phyloP scores from a whole-genome alignment of 2,113 vertebrate genomes.

The Actenoides lindsayi region DNA sequence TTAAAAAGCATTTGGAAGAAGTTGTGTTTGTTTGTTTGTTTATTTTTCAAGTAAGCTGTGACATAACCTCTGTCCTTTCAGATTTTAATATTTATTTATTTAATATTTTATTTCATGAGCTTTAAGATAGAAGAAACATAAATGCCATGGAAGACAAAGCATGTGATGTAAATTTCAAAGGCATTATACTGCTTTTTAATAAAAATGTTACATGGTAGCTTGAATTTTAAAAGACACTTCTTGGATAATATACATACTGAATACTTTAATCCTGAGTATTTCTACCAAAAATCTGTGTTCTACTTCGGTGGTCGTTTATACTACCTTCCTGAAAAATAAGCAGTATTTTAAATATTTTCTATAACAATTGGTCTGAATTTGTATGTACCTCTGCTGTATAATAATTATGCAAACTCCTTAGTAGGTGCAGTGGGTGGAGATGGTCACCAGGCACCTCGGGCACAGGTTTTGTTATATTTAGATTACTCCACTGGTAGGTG shows the following conservation, averaged over 20 bases:
- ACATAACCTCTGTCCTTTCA: not conserved
- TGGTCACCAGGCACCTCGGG: not conserved
- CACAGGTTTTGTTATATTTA: not conserved
- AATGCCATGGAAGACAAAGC: not conserved
- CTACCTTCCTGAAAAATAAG: not conserved
- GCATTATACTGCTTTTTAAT: not conserved
- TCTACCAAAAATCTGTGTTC: not conserved
- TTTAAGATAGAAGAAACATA: not conserved
- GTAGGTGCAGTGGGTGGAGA: not conserved
- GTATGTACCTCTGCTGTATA: not conserved
- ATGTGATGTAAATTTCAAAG: not conserved
- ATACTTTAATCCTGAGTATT: not conserved
- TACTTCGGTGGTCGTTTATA: not conserved
- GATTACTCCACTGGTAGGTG: not conserved
- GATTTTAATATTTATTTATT: not conserved
- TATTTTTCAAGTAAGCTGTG: not conserved
- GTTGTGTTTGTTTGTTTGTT: not conserved
- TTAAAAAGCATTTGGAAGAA: not conserved
- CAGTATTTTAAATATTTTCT: not conserved
- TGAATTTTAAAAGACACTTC: not conserved
- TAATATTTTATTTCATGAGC: not conserved
- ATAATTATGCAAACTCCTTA: not conserved
- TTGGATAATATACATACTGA: not conserved
- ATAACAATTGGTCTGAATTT: not conserved
- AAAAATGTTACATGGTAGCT: not conserved